Conservation (phyloP, 2,113 vertebrate species). For the Probosciger aterrimus region DNA sequence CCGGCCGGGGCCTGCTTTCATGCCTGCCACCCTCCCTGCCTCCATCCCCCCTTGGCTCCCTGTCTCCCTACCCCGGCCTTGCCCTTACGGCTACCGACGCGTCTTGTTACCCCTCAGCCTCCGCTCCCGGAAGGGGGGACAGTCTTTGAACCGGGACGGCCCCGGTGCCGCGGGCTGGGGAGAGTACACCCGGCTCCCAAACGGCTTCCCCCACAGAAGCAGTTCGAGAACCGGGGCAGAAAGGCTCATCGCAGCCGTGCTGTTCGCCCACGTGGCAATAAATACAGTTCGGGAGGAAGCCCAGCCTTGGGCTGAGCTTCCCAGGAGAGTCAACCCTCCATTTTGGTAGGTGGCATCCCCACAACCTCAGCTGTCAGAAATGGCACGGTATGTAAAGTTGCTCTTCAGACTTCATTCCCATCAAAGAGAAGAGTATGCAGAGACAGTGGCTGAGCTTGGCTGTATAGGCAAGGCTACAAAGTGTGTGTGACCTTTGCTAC, state of each 20-base stretch:
- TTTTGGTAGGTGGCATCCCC: neutral
- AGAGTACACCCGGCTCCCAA: no score
- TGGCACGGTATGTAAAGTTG: neutral
- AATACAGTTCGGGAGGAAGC: neutral
- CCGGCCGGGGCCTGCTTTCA: neutral
- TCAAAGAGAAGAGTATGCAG: neutral
- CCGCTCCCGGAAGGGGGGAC: neutral
- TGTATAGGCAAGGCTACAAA: neutral
- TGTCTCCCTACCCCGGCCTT: neutral
- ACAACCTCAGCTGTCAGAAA: neutral
- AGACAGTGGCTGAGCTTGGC: neutral
- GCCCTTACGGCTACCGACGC: neutral
- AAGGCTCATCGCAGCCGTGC: accelerated
- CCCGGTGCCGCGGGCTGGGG: neutral
- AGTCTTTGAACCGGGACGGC: neutral
- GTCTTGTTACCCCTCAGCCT: neutral
- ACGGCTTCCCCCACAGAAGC: neutral
- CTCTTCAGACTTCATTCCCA: neutral
- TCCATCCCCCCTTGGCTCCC: no score
- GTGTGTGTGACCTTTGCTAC: neutral
- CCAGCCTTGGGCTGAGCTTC: neutral
- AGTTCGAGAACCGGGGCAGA: no score
- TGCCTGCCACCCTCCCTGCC: neutral
- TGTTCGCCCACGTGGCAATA: neutral
- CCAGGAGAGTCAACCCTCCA: neutral